These are phyloP conservation scores for Hirundichthys speculiger DNA, from an alignment of 2,113 vertebrate genomes.

Conservation along the genomic window DNA sequence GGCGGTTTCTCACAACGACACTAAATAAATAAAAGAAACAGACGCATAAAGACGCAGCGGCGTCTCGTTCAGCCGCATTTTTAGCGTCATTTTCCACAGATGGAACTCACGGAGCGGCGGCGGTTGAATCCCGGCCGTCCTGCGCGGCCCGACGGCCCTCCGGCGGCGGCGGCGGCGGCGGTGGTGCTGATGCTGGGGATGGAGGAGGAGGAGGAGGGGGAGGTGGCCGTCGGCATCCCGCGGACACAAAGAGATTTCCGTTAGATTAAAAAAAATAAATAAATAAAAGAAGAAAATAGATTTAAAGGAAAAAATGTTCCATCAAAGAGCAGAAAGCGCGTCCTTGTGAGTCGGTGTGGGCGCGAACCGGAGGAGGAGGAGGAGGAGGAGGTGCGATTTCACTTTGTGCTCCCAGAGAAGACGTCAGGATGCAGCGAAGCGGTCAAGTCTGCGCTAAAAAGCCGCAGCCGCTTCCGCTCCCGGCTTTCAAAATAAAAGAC, in stretches of 20 bases:
- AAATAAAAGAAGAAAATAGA: neutral
- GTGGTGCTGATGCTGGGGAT: conserved; percentile 35
- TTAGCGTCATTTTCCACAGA: no score
- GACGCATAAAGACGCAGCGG: no score
- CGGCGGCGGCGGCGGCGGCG: conserved; percentile 47
- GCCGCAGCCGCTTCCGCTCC: neutral
- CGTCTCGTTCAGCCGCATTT: no score
- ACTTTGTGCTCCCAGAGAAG: conserved; percentile 55
- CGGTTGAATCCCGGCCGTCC: conserved; percentile 40
- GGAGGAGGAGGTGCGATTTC: conserved; percentile 35
- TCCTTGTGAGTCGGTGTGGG: conserved; percentile 15
- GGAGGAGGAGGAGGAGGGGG: conserved; percentile 16
- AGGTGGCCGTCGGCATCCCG: conserved; percentile 48
- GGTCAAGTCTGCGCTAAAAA: neutral
- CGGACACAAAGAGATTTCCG: conserved; percentile 14
- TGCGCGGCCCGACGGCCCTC: conserved; percentile 52
- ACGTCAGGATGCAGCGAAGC: conserved; percentile 52
- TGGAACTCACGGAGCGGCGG: neutral
- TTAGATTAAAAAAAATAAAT: neutral
- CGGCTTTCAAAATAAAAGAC: conserved; percentile 16
- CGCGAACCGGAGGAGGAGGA: conserved; percentile 31
- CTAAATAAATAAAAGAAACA: no score
- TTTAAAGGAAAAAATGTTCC: neutral
- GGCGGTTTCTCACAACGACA: no score
- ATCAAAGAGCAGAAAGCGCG: neutral